These are phyloP conservation scores for Ptychodera flava DNA, from an alignment of 35 echinoderm and acorn worm species.

Conservation along the genomic window DNA sequence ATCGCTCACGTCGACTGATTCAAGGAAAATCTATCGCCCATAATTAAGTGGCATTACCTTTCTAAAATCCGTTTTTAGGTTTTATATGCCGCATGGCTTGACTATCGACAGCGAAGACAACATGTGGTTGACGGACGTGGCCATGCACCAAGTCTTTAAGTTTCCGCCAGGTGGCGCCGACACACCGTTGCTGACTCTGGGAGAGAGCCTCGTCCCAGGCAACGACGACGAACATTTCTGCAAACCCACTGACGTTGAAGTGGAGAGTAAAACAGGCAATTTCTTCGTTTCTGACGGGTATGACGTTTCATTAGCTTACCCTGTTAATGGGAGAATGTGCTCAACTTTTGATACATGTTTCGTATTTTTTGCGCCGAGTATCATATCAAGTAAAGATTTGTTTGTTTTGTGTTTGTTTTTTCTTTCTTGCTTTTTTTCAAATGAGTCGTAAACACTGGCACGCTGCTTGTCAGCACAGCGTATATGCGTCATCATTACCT, in stretches of 20 bases:
- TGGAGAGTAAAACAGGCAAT: constrained; percentile 24
- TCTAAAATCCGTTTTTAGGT: constrained; percentile 42
- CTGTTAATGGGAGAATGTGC: neutral
- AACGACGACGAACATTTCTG: constrained; percentile 39
- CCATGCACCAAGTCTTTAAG: constrained; percentile 93
- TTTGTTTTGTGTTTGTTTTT: too few relatives aligned
- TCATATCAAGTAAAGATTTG: too few relatives aligned
- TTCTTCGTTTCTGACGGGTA: constrained; percentile 56
- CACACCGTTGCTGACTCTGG: constrained; percentile 30
- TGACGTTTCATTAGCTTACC: neutral
- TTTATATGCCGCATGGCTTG: constrained; percentile 92
- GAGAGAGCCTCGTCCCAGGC: constrained; percentile 36
- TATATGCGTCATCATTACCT: too few relatives aligned
- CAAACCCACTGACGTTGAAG: constrained; percentile 50
- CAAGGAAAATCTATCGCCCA: too few relatives aligned
- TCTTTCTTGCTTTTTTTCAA: too few relatives aligned
- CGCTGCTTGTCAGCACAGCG: too few relatives aligned
- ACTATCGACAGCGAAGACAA: constrained; percentile 66
- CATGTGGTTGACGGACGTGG: constrained; percentile 92
- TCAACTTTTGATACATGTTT: neutral
- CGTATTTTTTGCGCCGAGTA: neutral
- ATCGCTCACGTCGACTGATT: too few relatives aligned
- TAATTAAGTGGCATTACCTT: too few relatives aligned
- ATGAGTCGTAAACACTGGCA: too few relatives aligned
- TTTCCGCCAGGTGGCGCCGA: neutral